These are phyloP conservation scores for Chionis minor DNA, from an alignment of 2,113 vertebrate species.

Conservation along the genomic window DNA sequence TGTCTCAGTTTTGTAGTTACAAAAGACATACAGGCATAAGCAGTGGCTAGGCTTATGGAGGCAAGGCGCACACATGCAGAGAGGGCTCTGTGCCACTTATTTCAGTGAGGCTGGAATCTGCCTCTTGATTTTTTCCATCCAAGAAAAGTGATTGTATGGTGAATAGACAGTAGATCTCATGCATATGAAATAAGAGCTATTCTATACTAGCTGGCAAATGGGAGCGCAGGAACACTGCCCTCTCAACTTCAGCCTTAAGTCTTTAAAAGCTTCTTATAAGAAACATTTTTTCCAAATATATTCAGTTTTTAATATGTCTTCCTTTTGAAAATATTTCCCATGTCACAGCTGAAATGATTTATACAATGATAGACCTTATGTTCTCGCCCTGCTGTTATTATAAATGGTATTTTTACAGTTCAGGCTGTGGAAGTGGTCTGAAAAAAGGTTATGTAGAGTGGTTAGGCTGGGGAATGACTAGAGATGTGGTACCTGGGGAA, in stretches of 20 bases:
- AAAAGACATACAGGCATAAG: not conserved
- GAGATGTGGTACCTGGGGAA: constrained; percentile 4
- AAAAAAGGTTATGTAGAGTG: not conserved
- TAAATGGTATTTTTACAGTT: constrained; percentile 1
- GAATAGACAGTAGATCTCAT: not conserved
- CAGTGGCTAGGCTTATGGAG: not conserved
- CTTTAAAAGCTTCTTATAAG: not conserved
- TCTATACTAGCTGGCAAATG: not conserved
- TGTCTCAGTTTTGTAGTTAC: not conserved
- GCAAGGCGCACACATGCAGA: not conserved
- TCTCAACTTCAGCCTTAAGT: not conserved
- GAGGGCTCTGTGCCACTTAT: not conserved
- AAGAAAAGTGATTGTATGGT: not conserved
- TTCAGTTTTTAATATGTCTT: not conserved
- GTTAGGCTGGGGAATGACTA: not conserved
- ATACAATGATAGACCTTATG: not conserved
- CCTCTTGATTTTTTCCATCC: not conserved
- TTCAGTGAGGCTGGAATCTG: not conserved
- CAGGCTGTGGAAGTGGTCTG: not conserved
- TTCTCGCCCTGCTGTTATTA: not conserved
- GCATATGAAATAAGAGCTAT: not conserved
- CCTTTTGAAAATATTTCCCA: constrained; percentile 44
- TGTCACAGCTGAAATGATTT: constrained; percentile 28
- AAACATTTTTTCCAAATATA: not conserved
- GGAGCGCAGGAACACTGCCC: not conserved